Evolutionary conservation across 2,797 vertebrate species (phyloP), one percentile per base, ranked within the genome.

Genomic region (Spondyliosoma cantharus): DNA sequence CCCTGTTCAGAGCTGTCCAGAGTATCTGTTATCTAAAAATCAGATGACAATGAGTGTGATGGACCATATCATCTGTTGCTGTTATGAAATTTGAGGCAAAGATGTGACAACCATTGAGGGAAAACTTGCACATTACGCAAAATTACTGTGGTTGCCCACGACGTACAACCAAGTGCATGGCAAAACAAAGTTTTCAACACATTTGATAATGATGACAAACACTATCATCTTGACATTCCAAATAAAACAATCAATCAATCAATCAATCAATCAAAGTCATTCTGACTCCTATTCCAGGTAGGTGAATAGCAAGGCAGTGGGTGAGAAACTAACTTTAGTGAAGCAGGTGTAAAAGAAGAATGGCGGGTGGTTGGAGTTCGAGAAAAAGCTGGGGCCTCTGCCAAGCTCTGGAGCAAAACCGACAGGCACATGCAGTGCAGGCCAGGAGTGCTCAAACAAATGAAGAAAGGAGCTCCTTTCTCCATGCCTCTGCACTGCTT

Each of bases 271-370:
- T 46, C 48, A 82, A 20, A 29, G 3, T 66, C 43, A 45, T 56
- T 48, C 20, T 3, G 6, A 32, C 37, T 49, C 3, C 45, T 59
- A 24, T 76, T 69, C 22, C 46, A 57, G 52, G 42, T 19, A 37
- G 24, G 24, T 7, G 43, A 52, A 67, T 7, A 70, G 19, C 19
- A 62, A 61, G 42, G 45, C 50, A 76, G 42, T 72, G 27, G 19
- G 43, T 63, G 43, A 78, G 59, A 85, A 65, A 76, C 45, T 46
- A 68, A 80, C 54, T 89, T 78, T 48, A 53, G 49, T 78, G 66
- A 60, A 72, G 76, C 78, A 82, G 87, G 86, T 87, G 86, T 88
- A 79, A 70, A 84, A 72, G 71, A 83, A 84, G 74, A 87, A 85
- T 79, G 73, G 57, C n/a, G 1, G 74, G 56, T 80, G 74, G 76